Conservation (phyloP, 2,113 vertebrate species). For the Mandrillus leucophaeus region DNA sequence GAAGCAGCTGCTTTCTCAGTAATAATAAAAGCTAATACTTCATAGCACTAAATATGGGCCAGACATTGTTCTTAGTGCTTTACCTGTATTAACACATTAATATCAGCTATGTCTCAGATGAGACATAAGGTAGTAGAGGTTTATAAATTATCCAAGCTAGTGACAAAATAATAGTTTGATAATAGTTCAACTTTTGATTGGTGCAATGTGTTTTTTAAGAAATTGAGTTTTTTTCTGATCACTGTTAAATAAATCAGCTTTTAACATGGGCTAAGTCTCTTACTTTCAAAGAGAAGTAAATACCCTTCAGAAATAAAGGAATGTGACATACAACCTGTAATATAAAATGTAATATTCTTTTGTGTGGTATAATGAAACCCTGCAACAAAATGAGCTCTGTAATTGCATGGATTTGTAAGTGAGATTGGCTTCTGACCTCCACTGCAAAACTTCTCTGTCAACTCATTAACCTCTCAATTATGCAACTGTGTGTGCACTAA, state of each 20-base stretch:
- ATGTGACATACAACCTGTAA: background rate
- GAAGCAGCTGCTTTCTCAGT: background rate
- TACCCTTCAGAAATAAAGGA: background rate
- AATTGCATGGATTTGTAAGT: background rate
- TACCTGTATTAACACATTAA: background rate
- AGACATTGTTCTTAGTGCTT: background rate
- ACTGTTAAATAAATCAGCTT: background rate
- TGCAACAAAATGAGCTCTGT: background rate
- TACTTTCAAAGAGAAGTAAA: background rate
- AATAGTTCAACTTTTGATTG: constrained; percentile 6
- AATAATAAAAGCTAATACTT: background rate
- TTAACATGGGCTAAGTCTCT: background rate
- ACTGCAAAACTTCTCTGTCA: background rate
- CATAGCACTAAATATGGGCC: background rate
- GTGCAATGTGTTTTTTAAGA: background rate
- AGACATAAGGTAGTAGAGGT: background rate
- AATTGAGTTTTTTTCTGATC: background rate
- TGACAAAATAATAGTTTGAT: background rate
- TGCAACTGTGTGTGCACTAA: background rate
- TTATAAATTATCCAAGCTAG: background rate
- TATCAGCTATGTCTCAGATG: background rate
- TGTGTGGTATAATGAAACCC: background rate
- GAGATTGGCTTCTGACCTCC: background rate
- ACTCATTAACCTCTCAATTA: background rate
- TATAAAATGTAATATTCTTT: background rate